Evolutionary conservation across 2,888 invertebrate genomes (phyloP).

Genomic region (Boloria euphrosyne): DNA sequence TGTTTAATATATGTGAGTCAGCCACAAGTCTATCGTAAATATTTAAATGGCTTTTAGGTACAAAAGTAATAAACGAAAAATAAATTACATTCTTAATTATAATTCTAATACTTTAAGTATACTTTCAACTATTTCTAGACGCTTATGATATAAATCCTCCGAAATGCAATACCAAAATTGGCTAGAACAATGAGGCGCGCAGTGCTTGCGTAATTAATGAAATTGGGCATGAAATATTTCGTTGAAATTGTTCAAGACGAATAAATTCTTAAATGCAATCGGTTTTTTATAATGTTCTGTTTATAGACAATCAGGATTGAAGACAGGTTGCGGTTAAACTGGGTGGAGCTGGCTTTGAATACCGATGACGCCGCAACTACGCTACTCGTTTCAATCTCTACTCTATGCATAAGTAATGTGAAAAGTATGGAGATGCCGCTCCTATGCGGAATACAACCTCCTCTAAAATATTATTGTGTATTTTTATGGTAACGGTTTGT

Average conservation of each 20-base stretch:
- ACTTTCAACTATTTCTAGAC: neutral
- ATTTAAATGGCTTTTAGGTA: too few species aligned
- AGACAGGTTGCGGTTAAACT: slow-evolving; percentile 69
- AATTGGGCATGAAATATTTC: slow-evolving; percentile 33
- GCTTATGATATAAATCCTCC: slow-evolving; percentile 10
- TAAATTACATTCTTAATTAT: too few species aligned
- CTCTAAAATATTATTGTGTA: slow-evolving; percentile 75
- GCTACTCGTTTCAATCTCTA: slow-evolving; percentile 78
- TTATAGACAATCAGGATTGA: slow-evolving; percentile 69
- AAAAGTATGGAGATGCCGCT: slow-evolving; percentile 76
- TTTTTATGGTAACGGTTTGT: slow-evolving; percentile 73
- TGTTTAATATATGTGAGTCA: too few species aligned
- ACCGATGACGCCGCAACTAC: slow-evolving; percentile 75
- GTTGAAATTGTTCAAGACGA: slow-evolving; percentile 37
- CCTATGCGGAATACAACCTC: slow-evolving; percentile 66
- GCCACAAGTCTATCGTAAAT: too few species aligned
- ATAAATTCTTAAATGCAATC: slow-evolving; percentile 42
- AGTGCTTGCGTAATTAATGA: slow-evolving; percentile 35
- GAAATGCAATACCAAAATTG: slow-evolving; percentile 19
- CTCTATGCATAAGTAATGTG: slow-evolving; percentile 81
- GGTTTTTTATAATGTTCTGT: slow-evolving; percentile 58
- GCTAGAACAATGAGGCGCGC: slow-evolving; percentile 26
- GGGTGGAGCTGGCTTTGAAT: slow-evolving; percentile 69
- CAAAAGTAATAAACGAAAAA: too few species aligned
- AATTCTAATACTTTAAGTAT: too few species aligned